phyloP scores from a whole-genome alignment of 2,888 invertebrate species.

The Chrysodeixis includens region DNA sequence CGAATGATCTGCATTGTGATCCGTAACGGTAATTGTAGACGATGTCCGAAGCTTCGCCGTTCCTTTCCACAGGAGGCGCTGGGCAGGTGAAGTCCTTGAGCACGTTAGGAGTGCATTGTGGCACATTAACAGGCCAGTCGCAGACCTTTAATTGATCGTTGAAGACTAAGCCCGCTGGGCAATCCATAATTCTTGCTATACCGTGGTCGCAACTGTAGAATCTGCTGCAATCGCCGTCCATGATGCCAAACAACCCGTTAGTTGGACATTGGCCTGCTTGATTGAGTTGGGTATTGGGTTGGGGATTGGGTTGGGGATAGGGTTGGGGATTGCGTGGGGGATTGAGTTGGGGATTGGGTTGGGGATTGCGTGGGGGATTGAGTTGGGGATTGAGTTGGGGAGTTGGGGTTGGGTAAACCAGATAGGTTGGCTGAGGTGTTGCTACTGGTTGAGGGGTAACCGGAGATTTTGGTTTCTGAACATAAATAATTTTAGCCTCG shows the following conservation, averaged over 20 bases:
- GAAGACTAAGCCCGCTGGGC: constrained; percentile 76
- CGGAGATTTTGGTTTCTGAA: too few species aligned
- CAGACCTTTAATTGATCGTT: constrained; percentile 65
- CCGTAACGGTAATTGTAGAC: constrained; percentile 71
- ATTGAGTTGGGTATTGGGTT: constrained; percentile 22
- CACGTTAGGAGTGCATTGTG: constrained; percentile 68
- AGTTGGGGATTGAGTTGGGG: too few species aligned
- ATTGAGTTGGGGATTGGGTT: too few species aligned
- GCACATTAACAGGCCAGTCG: constrained; percentile 79
- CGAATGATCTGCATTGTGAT: constrained; percentile 69
- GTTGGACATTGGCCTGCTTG: constrained; percentile 60
- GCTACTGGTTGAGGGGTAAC: too few species aligned
- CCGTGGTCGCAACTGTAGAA: constrained; percentile 76
- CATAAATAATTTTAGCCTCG: too few species aligned
- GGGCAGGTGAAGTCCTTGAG: constrained; percentile 73
- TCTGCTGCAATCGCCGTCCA: constrained; percentile 71
- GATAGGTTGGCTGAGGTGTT: too few species aligned
- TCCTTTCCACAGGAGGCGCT: constrained; percentile 51
- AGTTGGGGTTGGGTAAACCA: too few species aligned
- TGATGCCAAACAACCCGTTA: constrained; percentile 68
- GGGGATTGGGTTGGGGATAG: too few species aligned
- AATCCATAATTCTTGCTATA: constrained; percentile 69
- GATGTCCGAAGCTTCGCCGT: constrained; percentile 55
- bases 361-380: neutral
- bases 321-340: too few species aligned